Conservation (phyloP, 2,113 vertebrate species). For the Apus apus region DNA sequence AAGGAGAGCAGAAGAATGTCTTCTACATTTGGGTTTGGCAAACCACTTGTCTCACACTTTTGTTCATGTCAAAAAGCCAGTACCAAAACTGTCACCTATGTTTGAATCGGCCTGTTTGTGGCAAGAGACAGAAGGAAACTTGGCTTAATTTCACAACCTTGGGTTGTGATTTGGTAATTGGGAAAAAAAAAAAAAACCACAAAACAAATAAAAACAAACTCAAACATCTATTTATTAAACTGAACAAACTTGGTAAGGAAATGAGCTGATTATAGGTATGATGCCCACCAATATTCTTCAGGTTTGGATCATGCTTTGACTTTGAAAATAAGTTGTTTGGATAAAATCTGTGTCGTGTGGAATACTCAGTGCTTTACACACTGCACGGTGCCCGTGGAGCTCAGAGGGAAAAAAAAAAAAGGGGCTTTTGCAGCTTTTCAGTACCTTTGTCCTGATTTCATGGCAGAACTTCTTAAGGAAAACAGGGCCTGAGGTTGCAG, state of each 20-base stretch:
- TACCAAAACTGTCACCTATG: background rate
- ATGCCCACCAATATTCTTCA: fast-evolving
- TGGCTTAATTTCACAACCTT: background rate
- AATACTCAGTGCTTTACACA: background rate
- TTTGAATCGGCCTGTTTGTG: background rate
- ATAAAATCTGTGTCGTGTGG: background rate
- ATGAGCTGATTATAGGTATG: fast-evolving
- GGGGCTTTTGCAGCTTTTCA: background rate
- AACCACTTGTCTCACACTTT: background rate
- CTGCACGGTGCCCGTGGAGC: background rate
- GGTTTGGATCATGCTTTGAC: background rate
- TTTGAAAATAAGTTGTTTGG: background rate
- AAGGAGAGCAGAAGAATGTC: background rate
- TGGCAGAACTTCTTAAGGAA: background rate
- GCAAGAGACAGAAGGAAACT: background rate
- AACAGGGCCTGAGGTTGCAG: fast-evolving
- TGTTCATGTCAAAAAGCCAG: background rate
- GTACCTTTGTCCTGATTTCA: background rate
- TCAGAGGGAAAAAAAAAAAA: background rate
- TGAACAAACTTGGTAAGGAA: background rate
- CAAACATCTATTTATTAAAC: background rate
- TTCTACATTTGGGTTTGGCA: background rate
- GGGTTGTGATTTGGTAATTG: background rate
- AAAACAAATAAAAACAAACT: too few relatives aligned
- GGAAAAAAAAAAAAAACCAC: too few relatives aligned